Base-by-base conservation (phyloP, 2,888 invertebrate species). In the Trilocha varians region DNA sequence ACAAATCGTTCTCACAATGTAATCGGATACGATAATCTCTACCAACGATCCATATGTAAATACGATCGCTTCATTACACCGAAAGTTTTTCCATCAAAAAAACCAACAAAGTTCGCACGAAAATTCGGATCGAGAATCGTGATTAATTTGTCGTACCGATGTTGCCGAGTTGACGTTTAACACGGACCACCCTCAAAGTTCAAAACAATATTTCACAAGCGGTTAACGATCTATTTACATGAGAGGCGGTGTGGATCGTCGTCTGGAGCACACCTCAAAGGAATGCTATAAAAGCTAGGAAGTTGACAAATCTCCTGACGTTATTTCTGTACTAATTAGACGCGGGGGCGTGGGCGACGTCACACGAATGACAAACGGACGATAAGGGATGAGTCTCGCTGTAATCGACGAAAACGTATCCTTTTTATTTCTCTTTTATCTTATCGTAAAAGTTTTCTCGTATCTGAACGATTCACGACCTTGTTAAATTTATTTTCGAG, bases 311-410 rank as follows among this genome's bases (percentile, higher is more conserved):
- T 84, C 72, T 72, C 61, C 58, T 50, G 49, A 59, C 64, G 79
- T 82, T 84, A 85, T 85, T 85, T 78, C 70, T 76, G 83, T 79
- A 82, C 84, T 84, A 85, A 85, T 85, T 84, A 84, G 83, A 72
- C 62, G 61, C 60, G 60, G 63, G 61, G 69, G 70, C 67, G 77
- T 74, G 69, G 72, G 74, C 66, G 70, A 56, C 52, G 64, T 67
- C 68, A 62, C 59, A 62, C 58, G 59, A 59, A 57, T 73, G 74
- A 76, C 71, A 72, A 66, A 70, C 65, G 64, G 54, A 65, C 47
- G 54, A 56, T 57, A 55, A 64, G 58, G 58, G 56, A 44, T 38
- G 14, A 43, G 55, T 55, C 44, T 47, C 34, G 11, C 8, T 42
- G 43, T 25, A 39, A 44, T 37, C 13, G 32, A 38, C 32, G 38